Conservation (phyloP, 2,113 vertebrate genomes). For the Xenopus borealis region DNA sequence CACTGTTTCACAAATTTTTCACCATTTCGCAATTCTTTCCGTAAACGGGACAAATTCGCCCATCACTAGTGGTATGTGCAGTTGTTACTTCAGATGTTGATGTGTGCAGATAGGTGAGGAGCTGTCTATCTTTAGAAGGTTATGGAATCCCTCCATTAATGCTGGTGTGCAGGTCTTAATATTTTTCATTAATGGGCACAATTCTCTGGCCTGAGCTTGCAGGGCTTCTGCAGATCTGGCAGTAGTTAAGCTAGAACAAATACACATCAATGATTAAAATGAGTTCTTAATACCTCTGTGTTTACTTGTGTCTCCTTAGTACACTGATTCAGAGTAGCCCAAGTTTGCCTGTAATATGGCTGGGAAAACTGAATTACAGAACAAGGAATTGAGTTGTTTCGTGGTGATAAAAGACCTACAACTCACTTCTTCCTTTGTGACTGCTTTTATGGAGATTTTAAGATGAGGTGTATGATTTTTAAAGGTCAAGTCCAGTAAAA, state of each 20-base stretch:
- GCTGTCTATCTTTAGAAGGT: too few species aligned
- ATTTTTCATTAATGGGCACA: too few species aligned
- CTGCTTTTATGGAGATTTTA: conserved; percentile 1
- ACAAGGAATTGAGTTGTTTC: not conserved
- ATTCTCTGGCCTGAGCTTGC: conserved; percentile 2
- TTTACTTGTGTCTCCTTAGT: conserved; percentile 26
- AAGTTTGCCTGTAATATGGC: conserved; percentile 10
- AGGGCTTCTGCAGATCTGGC: conserved; percentile 3
- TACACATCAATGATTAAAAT: conserved; percentile 23
- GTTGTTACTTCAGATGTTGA: too few species aligned
- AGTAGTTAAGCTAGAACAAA: conserved; percentile 27
- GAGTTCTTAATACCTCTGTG: conserved; percentile 35
- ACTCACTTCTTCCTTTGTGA: not conserved
- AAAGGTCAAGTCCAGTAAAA: conserved; percentile 11
- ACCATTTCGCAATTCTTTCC: too few species aligned
- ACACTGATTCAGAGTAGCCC: conserved; percentile 18
- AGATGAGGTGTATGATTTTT: not conserved
- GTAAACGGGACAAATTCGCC: too few species aligned
- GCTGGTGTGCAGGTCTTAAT: too few species aligned
- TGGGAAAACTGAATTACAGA: not conserved
- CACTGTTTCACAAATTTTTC: too few species aligned
- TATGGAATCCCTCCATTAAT: too few species aligned
- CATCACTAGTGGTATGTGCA: too few species aligned
- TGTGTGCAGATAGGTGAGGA: too few species aligned
- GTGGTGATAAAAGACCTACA: not conserved